Evolutionary conservation across 1,140 invertebrate genomes (phyloP).

Genomic region (Anagrus nilaparvatae): DNA sequence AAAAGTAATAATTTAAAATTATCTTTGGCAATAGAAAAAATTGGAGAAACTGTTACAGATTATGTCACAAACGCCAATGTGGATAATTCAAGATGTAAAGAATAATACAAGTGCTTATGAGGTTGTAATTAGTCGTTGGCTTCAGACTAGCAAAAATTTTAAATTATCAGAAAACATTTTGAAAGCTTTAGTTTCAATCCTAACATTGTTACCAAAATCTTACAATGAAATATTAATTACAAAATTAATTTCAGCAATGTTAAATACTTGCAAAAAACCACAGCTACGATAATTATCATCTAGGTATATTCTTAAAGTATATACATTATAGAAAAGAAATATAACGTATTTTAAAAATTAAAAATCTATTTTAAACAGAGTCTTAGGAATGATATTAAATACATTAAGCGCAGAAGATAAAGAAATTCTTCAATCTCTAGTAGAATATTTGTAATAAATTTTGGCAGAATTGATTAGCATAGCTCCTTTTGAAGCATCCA

Average conservation of each 20-base stretch:
- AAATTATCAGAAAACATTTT: conserved; percentile 64
- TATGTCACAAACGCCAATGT: conserved; percentile 60
- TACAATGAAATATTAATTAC: conserved; percentile 63
- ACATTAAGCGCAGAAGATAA: conserved; percentile 22
- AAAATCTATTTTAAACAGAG: conserved; percentile 17
- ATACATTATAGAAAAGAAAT: conserved; percentile 14
- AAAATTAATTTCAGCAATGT: conserved; percentile 60
- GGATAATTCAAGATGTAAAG: conserved; percentile 56
- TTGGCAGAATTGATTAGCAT: conserved; percentile 31
- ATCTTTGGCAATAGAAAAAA: no score
- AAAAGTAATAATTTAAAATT: no score
- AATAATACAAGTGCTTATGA: conserved; percentile 69
- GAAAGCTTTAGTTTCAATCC: conserved; percentile 68
- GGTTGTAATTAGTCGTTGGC: conserved; percentile 68
- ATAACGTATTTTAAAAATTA: conserved; percentile 4
- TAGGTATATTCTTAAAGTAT: conserved; percentile 26
- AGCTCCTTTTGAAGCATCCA: conserved; percentile 28
- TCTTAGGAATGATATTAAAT: conserved; percentile 28
- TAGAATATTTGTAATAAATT: conserved; percentile 31
- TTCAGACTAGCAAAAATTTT: conserved; percentile 56
- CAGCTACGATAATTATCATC: conserved; percentile 39
- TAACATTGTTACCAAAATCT: conserved; percentile 58
- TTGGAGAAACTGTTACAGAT: conserved; percentile 77
- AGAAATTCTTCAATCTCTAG: conserved; percentile 23
- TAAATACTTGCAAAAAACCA: conserved; percentile 61